Conservation (phyloP, 2,113 vertebrate species). For the Dicentrarchus labrax region DNA sequence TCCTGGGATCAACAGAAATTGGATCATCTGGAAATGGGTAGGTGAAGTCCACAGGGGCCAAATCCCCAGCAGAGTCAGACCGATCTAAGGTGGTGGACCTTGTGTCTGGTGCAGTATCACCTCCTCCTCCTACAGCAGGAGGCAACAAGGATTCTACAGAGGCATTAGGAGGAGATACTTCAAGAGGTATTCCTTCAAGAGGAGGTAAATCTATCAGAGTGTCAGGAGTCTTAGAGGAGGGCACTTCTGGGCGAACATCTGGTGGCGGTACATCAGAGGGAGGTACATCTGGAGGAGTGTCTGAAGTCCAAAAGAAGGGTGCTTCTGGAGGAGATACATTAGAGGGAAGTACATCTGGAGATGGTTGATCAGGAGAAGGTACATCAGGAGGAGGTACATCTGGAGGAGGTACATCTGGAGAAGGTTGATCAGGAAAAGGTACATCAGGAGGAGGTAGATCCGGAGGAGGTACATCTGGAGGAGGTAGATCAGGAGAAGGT, state of each 20-base stretch:
- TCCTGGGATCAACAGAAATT: slow-evolving; percentile 20
- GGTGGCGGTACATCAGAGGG: background rate
- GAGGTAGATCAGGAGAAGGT: background rate
- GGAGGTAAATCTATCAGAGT: background rate
- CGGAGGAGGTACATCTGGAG: background rate
- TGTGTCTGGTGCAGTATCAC: slow-evolving; percentile 15
- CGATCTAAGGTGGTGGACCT: background rate
- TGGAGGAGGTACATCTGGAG: background rate
- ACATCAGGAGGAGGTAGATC: background rate
- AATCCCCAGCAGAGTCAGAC: slow-evolving; percentile 24
- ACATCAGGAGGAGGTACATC: background rate
- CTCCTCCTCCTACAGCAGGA: slow-evolving; percentile 30
- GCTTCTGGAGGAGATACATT: background rate
- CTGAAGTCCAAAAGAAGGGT: background rate
- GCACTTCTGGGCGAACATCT: background rate
- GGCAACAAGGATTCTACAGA: slow-evolving; percentile 15
- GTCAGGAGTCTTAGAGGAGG: slow-evolving; percentile 11
- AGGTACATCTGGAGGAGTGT: background rate
- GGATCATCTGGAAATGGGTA: slow-evolving; percentile 46
- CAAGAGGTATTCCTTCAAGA: slow-evolving; percentile 16
- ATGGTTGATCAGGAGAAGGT: background rate
- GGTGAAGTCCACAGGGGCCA: slow-evolving; percentile 64
- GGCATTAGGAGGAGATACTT: slow-evolving; percentile 28
- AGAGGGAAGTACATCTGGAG: background rate
- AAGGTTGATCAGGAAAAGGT: background rate